Conservation (phyloP, 2,113 vertebrate genomes). For the Corythornis cristatus region DNA sequence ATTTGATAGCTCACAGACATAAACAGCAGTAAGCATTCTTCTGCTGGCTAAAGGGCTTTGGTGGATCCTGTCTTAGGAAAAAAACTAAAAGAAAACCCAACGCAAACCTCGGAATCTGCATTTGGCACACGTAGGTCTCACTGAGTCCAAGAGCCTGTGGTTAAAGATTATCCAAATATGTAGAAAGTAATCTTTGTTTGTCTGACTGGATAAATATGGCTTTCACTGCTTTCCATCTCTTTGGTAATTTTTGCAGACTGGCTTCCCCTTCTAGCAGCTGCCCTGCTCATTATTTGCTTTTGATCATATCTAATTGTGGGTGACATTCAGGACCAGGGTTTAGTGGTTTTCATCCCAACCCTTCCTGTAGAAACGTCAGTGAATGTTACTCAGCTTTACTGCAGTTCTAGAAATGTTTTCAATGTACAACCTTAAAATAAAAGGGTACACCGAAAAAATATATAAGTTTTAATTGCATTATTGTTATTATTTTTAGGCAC, state of each 20-base stretch:
- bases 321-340: conserved; percentile 18
- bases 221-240: conserved; percentile 44
- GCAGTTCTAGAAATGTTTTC: conserved; percentile 16
- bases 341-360: conserved; percentile 1
- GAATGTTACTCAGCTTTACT: conserved; percentile 11
- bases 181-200: conserved; percentile 38
- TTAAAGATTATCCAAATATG: conserved; percentile 52
- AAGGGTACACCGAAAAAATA: neutral
- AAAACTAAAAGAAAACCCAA: neutral
- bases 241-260: conserved; percentile 28
- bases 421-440: neutral
- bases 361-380: conserved; percentile 15
- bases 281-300: conserved; percentile 62
- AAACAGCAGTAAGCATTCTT: conserved; percentile 3
- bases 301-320: conserved; percentile 44
- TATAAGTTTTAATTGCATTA: neutral
- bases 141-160: conserved; percentile 17
- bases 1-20: neutral
- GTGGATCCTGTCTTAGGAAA: neutral
- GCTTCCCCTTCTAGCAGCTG: conserved; percentile 42
- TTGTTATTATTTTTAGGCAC: neutral
- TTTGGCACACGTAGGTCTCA: neutral
- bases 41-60: neutral
- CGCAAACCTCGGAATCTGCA: neutral
- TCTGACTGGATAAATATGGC: conserved; percentile 1